A percentile compares a stretch with the other conserved stretches of the same genome.
These are phyloP conservation scores for Drosophila equinoxialis DNA, from an alignment of 1,140 invertebrate species.

Conservation along the genomic window DNA sequence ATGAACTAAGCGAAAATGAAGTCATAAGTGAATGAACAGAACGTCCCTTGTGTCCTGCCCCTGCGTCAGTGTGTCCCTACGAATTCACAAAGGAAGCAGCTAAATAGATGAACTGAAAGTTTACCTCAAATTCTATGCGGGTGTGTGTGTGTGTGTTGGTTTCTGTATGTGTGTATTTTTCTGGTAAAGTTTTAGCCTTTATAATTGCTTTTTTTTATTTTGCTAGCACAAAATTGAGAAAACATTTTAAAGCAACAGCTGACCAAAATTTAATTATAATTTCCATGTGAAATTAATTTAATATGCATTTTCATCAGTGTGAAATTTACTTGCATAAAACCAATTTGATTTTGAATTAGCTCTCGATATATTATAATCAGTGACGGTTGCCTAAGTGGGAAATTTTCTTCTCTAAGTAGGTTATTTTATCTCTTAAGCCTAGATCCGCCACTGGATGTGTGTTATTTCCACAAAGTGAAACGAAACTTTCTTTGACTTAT, in stretches of 20 bases:
- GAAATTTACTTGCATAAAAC: too few species aligned
- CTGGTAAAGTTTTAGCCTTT: not conserved
- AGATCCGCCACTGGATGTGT: too few species aligned
- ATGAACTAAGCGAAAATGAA: conserved; percentile 56
- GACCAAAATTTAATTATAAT: not conserved
- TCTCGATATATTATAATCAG: too few species aligned
- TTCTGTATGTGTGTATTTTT: not conserved
- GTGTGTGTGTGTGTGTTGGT: not conserved
- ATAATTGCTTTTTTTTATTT: not conserved
- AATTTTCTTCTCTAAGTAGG: too few species aligned
- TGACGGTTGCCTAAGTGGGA: too few species aligned
- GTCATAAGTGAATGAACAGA: conserved; percentile 41
- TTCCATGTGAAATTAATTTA: not conserved
- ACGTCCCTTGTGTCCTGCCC: not conserved
- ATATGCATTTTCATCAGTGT: not conserved
- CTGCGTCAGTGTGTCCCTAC: not conserved
- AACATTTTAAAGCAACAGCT: not conserved
- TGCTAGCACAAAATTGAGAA: not conserved
- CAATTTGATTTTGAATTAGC: too few species aligned
- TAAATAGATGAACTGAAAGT: conserved; percentile 1
- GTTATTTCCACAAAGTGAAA: too few species aligned
- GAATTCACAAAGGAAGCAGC: not conserved
- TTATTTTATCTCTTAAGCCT: too few species aligned
- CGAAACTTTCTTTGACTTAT: too few species aligned
- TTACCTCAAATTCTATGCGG: conserved; percentile 1